Evolutionary conservation across 2,888 invertebrate genomes (phyloP), one percentile per base, ranked within the genome.

Genomic region (Nemotelus nigrinus): DNA sequence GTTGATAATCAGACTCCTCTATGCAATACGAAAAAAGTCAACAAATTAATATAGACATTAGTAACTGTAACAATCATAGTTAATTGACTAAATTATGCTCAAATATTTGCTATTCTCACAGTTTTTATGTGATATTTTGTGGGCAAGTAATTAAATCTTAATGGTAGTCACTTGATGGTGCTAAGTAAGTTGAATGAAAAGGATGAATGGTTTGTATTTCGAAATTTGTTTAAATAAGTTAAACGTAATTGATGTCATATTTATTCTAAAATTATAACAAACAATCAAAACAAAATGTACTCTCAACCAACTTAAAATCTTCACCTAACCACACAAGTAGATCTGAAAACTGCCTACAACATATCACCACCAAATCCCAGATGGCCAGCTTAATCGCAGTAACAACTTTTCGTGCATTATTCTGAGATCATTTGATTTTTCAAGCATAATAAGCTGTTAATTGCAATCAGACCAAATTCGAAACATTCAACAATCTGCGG

Each of bases 391-490:
- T 25, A 25, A 25, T 1, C 25, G 25, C 25, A 25, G 25, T 0
- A 25, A 25, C 25, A 25, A 25, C 25, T 25, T 25, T 25, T 25
- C 25, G 25, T 25, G 25, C 25, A 25, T 25, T 25, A 25, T 60
- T 60, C 4, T 50, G 39, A 43, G n/a, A 68, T 50, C 6, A 48
- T 48, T 60, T 41, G 50, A 10, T 41, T 47, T 60, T 63, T 74
- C 43, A 72, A 58, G 47, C 72, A 58, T 72, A 74, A 74, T 60
- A 74, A 74, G 60, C 74, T 50, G 74, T 74, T 74, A 74, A 74
- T 74, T 74, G 74, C 74, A 74, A 60, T 47, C 47, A 74, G 43
- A 48, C 60, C 60, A 63, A 48, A 60, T 47, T 2, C 48, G 39
- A n/a, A 10, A 68, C 25, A 53, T 68, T 48, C 68, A 68, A 50